Percentiles rank a stretch among this genome's conserved stretches.
These are phyloP conservation scores for Chloroceryle inda DNA, from an alignment of 2,797 vertebrate species.

Conservation along the genomic window DNA sequence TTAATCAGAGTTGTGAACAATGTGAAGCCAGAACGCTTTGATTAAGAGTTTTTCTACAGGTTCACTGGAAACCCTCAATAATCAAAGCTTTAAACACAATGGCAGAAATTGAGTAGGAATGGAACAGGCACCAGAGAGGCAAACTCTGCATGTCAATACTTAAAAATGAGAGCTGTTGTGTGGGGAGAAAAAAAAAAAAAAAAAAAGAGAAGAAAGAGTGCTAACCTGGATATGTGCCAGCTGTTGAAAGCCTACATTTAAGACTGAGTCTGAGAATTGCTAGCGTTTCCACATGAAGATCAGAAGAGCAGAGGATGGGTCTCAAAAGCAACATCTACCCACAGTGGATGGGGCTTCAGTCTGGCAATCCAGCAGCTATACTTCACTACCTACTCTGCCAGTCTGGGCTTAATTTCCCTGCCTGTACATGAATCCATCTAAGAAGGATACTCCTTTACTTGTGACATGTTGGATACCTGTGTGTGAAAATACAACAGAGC, in stretches of 20 bases:
- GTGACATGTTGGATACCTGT: neutral
- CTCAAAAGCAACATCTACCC: neutral
- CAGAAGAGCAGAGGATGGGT: neutral
- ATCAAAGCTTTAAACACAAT: constrained; percentile 76
- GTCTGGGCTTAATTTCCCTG: neutral
- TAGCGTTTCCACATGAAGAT: neutral
- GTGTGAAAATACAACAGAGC: rapidly evolving
- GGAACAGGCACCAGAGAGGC: constrained; percentile 78
- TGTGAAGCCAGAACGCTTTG: neutral
- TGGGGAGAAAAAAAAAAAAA: neutral
- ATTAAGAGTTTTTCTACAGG: constrained; percentile 65
- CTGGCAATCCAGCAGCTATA: neutral
- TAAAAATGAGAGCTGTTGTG: constrained; percentile 74
- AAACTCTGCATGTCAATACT: constrained; percentile 75
- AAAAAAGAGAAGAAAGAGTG: constrained; percentile 30
- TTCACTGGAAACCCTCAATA: constrained; percentile 58
- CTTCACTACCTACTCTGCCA: neutral
- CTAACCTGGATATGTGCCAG: constrained; percentile 75
- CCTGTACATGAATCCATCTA: neutral
- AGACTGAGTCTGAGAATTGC: constrained; percentile 1
- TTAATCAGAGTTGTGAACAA: constrained; percentile 42
- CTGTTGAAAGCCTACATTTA: constrained; percentile 61
- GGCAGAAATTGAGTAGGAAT: constrained; percentile 66
- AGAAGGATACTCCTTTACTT: neutral
- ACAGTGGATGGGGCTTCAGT: neutral